Conservation (phyloP, 2,113 vertebrate genomes). For the Etheostoma spectabile region DNA sequence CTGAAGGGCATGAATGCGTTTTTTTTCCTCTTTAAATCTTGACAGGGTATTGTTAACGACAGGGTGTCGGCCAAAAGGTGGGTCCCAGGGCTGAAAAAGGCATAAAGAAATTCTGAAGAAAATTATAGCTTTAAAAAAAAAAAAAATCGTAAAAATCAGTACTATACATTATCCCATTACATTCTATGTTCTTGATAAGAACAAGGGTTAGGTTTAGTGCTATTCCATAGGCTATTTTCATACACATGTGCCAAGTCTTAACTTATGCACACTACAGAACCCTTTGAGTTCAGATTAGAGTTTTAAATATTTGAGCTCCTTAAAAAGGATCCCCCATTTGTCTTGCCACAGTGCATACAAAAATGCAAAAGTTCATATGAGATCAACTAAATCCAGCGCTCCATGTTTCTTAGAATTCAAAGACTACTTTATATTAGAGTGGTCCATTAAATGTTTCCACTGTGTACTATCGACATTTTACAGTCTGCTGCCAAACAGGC, state of each 20-base stretch:
- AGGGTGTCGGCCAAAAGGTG: slow-evolving; percentile 35
- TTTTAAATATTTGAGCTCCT: not conserved
- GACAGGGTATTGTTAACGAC: slow-evolving; percentile 37
- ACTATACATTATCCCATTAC: not conserved
- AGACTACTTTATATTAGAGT: not conserved
- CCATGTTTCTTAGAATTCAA: not conserved
- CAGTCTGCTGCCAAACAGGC: slow-evolving; percentile 12
- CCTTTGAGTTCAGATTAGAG: not conserved
- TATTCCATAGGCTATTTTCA: not conserved
- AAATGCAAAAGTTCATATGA: not conserved
- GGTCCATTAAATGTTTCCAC: slow-evolving; percentile 20
- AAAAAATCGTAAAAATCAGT: not conserved
- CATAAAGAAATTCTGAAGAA: slow-evolving; percentile 8
- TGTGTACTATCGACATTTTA: slow-evolving; percentile 9
- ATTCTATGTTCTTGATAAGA: not conserved
- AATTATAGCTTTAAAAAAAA: slow-evolving; percentile 9
- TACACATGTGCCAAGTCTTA: not conserved
- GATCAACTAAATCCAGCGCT: slow-evolving; percentile 11
- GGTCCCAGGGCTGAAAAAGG: not conserved
- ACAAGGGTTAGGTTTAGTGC: not conserved
- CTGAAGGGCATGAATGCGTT: not conserved
- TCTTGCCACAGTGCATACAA: not conserved
- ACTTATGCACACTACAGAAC: not conserved
- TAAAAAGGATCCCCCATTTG: not conserved
- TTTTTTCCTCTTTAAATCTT: slow-evolving; percentile 26